A percentile compares a stretch with the other conserved stretches of the same genome.
Conservation (phyloP, 1,140 invertebrate genomes). For the Drosophila biarmipes region DNA sequence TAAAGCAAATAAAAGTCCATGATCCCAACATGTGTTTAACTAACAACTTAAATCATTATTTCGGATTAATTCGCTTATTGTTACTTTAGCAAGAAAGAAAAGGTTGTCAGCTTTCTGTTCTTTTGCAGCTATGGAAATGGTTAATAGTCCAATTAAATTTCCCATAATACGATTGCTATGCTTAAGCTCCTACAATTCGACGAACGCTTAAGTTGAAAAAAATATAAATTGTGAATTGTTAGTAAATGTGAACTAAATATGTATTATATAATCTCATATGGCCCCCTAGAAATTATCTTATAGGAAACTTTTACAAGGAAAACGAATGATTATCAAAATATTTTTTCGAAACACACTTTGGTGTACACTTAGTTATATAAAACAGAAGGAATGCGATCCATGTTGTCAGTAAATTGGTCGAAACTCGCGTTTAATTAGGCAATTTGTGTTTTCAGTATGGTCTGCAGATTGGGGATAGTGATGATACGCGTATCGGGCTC, state of each 20-base stretch:
- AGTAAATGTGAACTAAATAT: background rate
- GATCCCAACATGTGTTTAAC: too few species aligned
- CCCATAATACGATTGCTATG: too few species aligned
- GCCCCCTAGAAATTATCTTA: background rate
- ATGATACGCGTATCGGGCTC: slow-evolving; percentile 40
- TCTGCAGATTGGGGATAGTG: slow-evolving; percentile 22
- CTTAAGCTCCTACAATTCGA: background rate
- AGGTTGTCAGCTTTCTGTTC: background rate
- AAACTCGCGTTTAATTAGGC: slow-evolving; percentile 1
- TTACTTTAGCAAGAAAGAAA: background rate
- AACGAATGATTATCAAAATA: slow-evolving; percentile 2
- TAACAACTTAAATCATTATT: too few species aligned
- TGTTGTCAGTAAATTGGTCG: slow-evolving; percentile 5
- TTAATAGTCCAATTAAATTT: too few species aligned
- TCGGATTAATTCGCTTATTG: too few species aligned
- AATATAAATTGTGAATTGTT: slow-evolving; percentile 21
- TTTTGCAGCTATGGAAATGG: too few species aligned
- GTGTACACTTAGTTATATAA: slow-evolving; percentile 12
- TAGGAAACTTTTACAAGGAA: slow-evolving; percentile 5
- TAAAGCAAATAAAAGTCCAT: too few species aligned
- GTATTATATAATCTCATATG: slow-evolving; percentile 6
- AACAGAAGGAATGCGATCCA: slow-evolving; percentile 13
- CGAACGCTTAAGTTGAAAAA: background rate
- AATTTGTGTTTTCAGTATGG: slow-evolving; percentile 16
- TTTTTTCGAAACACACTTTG: background rate